Evolutionary conservation across 2,113 vertebrate species (phyloP).

Genomic region (Stigmatopora argus): DNA sequence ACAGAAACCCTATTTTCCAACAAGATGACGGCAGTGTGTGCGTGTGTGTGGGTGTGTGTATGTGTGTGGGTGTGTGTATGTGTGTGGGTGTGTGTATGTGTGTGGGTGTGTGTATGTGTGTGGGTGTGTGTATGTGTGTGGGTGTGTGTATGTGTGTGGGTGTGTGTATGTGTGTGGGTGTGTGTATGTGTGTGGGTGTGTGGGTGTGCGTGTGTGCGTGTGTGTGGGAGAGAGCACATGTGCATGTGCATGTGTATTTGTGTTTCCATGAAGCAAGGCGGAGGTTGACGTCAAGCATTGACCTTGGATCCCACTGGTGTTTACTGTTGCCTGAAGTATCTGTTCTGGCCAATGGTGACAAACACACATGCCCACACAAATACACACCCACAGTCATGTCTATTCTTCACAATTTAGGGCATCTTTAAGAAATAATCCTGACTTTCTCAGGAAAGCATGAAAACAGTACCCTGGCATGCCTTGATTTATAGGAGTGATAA

Average conservation of each 20-base stretch:
- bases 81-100: not conserved
- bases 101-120: not conserved
- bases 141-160: too few species aligned
- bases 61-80: not conserved
- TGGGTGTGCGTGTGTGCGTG: not conserved
- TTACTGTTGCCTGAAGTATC: too few species aligned
- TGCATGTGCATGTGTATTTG: conserved; percentile 1
- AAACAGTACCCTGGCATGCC: conserved; percentile 2
- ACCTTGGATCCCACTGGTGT: too few species aligned
- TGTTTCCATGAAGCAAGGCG: not conserved
- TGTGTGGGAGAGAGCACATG: not conserved
- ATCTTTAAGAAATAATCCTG: not conserved
- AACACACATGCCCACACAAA: not conserved
- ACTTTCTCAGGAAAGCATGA: not conserved
- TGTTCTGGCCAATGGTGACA: too few species aligned
- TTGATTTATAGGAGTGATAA: not conserved
- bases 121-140: not conserved
- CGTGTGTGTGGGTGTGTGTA: not conserved
- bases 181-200: not conserved
- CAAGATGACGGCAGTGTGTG: conserved; percentile 10
- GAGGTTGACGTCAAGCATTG: too few species aligned
- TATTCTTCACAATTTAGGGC: conserved; percentile 1
- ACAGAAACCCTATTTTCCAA: too few species aligned
- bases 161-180: not conserved
- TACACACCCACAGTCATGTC: conserved; percentile 8